Evolutionary conservation across 2,797 vertebrate genomes (phyloP), one percentile per base, ranked within the genome.

Genomic region (Epinephelus malabaricus): DNA sequence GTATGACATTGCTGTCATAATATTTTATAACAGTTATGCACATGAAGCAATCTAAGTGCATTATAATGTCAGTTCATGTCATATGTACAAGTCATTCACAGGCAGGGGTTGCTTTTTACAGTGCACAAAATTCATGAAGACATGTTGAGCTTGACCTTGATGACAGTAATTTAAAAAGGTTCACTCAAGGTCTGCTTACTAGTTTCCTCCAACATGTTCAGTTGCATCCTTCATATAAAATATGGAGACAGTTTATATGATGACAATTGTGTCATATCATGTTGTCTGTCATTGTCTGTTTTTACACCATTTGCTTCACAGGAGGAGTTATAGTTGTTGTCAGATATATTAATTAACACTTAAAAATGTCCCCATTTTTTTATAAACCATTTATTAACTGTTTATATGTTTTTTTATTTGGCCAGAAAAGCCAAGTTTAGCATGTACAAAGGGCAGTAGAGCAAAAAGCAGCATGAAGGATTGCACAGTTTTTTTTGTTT

Each of bases 401-500:
- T 3, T 30, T 17, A 1, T 5, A 38, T 50, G 19, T 27, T 3
- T n/a, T 10, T 6, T 34, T 8, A 34, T 34, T 34, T 25, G 1
- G 27, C 7, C 7, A 45, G 18, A 46, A 40, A 15, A 23, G 21
- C 51, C 12, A 56, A 3, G 38, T 66, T 51, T 8, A 58, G 13
- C 13, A 4, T 53, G 11, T 43, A 2, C 11, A 62, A 40, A 17
- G 30, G 19, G 17, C 46, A 30, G 50, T 47, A 51, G 54, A 70
- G 40, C 13, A 56, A 64, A 80, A 67, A 72, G 21, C 67, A 62
- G 68, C 65, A 27, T n/a, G 34, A 67, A 51, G 21, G 19, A 43
- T 40, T 73, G 27, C 72, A 69, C 25, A 38, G 11, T 19, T 27
- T 27, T 27, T 27, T 27, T 27, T 27, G 25, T 4, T 27, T 27